Conservation (phyloP, 2,113 vertebrate genomes). For the Sminthopsis crassicaudata region DNA sequence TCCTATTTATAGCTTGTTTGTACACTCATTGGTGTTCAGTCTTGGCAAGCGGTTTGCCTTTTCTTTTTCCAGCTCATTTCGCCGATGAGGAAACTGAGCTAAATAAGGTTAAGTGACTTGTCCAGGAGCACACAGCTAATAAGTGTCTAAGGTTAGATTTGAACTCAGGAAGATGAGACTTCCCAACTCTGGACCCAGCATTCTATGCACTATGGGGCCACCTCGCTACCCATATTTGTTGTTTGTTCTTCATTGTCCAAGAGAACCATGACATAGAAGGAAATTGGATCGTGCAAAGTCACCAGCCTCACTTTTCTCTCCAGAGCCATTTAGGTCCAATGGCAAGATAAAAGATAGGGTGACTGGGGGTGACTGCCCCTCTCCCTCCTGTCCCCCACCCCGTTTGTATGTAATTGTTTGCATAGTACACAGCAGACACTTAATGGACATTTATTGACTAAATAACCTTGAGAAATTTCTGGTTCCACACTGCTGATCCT, state of each 20-base stretch:
- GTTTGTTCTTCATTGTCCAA: no score
- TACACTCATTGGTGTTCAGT: background rate
- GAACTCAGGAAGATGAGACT: background rate
- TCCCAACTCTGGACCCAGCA: fast-evolving
- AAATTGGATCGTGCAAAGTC: no score
- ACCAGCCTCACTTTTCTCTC: no score
- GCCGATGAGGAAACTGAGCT: background rate
- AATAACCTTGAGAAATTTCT: background rate
- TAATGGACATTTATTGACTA: background rate
- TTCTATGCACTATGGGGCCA: background rate
- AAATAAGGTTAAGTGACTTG: background rate
- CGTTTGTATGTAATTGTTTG: background rate
- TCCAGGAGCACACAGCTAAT: background rate
- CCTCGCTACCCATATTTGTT: background rate
- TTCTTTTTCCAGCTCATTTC: background rate
- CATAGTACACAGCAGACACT: background rate
- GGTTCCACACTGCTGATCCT: no score
- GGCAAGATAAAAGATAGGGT: no score
- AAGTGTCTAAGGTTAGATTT: background rate
- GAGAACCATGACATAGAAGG: no score
- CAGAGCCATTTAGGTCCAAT: no score
- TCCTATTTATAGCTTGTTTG: background rate
- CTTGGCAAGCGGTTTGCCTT: background rate
- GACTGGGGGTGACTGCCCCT: no score
- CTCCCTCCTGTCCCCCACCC: no score